A percentile compares a stretch with the other conserved stretches of the same genome.
Conservation (phyloP, 2,797 vertebrate genomes). For the Ficedula albicollis region DNA sequence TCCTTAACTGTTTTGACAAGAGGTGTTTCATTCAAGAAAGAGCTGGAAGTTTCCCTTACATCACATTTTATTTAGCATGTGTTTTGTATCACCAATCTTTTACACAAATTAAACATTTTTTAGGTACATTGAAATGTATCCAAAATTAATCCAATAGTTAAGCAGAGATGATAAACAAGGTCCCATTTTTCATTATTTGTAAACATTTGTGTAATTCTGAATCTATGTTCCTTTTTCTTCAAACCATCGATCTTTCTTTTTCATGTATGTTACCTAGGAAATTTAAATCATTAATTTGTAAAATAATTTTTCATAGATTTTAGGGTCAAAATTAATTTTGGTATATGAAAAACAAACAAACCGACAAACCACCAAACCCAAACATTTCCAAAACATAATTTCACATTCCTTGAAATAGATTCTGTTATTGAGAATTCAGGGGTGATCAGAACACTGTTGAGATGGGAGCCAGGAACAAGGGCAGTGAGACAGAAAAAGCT, state of each 20-base stretch:
- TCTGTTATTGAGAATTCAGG: background rate
- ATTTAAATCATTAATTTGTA: background rate
- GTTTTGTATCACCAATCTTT: background rate
- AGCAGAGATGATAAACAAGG: background rate
- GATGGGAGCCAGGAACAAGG: background rate
- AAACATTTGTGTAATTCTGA: background rate
- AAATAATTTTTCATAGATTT: background rate
- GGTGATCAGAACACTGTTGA: background rate
- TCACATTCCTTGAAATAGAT: background rate
- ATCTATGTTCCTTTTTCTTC: background rate
- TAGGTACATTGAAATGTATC: background rate
- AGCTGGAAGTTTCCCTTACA: background rate
- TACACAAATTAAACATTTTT: background rate
- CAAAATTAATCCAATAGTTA: background rate
- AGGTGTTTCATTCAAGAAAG: background rate
- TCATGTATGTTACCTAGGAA: background rate
- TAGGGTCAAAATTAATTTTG: background rate
- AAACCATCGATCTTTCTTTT: background rate
- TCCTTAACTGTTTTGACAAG: background rate
- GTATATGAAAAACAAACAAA: background rate
- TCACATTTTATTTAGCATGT: background rate
- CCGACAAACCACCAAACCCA: accelerated
- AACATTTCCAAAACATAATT: accelerated
- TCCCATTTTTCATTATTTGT: background rate
- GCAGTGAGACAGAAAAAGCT: background rate